phyloP scores from a whole-genome alignment of 2,797 vertebrate genomes.

The Gymnothorax javanicus region DNA sequence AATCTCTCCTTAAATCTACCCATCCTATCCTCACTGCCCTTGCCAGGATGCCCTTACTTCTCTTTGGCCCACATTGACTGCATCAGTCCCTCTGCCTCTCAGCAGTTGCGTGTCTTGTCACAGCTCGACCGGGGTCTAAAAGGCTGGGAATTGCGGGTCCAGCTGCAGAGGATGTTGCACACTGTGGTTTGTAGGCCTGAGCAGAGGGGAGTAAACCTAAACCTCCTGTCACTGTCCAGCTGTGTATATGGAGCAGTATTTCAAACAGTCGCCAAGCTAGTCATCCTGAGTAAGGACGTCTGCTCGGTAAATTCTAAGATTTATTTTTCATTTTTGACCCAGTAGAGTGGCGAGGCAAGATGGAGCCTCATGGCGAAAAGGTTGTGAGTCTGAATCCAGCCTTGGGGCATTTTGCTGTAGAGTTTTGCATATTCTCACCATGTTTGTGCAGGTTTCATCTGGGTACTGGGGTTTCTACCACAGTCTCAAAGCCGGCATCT shows the following conservation, averaged over 20 bases:
- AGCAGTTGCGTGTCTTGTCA: neutral
- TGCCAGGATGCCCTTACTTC: too few relatives aligned
- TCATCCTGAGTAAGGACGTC: neutral
- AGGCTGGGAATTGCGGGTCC: slow-evolving; percentile 19
- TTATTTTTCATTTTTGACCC: neutral
- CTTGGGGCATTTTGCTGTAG: too few relatives aligned
- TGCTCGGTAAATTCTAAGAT: neutral
- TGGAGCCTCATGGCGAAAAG: too few relatives aligned
- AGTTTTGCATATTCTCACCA: too few relatives aligned
- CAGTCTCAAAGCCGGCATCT: too few relatives aligned
- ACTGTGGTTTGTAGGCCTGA: neutral
- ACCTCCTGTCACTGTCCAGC: neutral
- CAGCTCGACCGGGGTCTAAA: neutral
- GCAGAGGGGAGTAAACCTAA: neutral
- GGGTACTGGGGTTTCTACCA: too few relatives aligned
- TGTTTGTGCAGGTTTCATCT: too few relatives aligned
- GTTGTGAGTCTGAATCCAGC: too few relatives aligned
- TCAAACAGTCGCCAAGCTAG: neutral
- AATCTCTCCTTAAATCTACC: too few relatives aligned
- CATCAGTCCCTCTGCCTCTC: neutral
- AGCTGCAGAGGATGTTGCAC: neutral
- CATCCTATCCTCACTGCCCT: too few relatives aligned
- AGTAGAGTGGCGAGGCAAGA: too few relatives aligned
- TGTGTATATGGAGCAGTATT: neutral
- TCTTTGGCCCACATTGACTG: neutral